A percentile compares a stretch with the other conserved stretches of the same genome.
Conservation (phyloP, 2,113 vertebrate genomes). For the Chaenogobius annularis region DNA sequence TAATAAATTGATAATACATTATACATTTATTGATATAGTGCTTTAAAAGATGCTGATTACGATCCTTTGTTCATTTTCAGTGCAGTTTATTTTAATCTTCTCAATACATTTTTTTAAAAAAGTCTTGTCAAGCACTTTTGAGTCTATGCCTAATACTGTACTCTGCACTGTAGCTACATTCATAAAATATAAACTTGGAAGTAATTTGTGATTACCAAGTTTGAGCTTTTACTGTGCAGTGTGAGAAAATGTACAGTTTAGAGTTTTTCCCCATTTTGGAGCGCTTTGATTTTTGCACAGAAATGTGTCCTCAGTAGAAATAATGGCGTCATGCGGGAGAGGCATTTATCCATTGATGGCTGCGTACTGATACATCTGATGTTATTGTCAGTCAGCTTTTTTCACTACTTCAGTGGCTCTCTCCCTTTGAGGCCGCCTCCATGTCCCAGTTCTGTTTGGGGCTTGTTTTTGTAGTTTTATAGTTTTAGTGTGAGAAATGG, state of each 20-base stretch:
- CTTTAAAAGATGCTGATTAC: too few relatives aligned
- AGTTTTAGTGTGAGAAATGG: slow-evolving; percentile 22
- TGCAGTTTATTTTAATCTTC: too few relatives aligned
- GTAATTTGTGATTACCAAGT: too few relatives aligned
- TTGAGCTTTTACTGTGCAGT: background rate
- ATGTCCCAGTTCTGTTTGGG: slow-evolving; percentile 39
- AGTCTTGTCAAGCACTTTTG: too few relatives aligned
- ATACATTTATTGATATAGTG: too few relatives aligned
- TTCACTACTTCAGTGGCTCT: slow-evolving; percentile 43
- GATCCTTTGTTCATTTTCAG: too few relatives aligned
- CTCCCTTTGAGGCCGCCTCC: slow-evolving; percentile 21
- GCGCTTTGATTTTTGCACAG: slow-evolving; percentile 22
- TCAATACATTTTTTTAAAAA: too few relatives aligned
- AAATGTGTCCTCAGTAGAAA: slow-evolving; percentile 28
- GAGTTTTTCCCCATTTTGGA: slow-evolving; percentile 11
- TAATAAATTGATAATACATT: too few relatives aligned
- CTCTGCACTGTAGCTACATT: too few relatives aligned
- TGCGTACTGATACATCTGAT: slow-evolving; percentile 27
- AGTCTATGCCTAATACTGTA: too few relatives aligned
- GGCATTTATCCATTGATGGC: slow-evolving; percentile 23
- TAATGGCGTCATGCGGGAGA: slow-evolving; percentile 14
- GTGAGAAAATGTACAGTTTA: slow-evolving; percentile 26
- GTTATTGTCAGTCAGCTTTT: slow-evolving; percentile 35
- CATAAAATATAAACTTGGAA: too few relatives aligned
- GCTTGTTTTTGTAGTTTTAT: slow-evolving; percentile 22